phyloP scores from a whole-genome alignment of 2,888 invertebrate species.

The Chaetogeoica ovagalla region DNA sequence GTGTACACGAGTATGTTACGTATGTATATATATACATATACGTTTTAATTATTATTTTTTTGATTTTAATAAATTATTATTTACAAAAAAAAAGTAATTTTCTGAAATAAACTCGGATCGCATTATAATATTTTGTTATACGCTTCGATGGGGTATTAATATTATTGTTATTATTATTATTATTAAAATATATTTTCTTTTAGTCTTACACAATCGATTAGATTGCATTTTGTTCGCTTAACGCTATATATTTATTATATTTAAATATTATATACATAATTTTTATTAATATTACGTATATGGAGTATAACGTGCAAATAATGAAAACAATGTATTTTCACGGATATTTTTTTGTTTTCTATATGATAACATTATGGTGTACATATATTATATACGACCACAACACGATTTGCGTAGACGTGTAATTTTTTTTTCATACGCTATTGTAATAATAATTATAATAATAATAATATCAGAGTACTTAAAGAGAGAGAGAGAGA shows the following conservation, averaged over 20 bases:
- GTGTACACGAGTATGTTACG: constrained; percentile 14
- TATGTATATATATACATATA: not conserved
- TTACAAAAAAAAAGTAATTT: constrained; percentile 42
- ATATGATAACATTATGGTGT: too few relatives aligned
- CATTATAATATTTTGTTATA: constrained; percentile 37
- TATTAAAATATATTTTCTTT: constrained; percentile 20
- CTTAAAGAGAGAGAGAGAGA: too few relatives aligned
- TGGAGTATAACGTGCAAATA: constrained; percentile 42
- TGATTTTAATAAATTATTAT: constrained; percentile 43
- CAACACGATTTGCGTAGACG: too few relatives aligned
- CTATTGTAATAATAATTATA: too few relatives aligned
- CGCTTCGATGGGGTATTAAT: constrained; percentile 49
- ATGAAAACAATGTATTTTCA: constrained; percentile 51
- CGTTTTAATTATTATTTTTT: constrained; percentile 28
- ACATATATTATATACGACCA: too few relatives aligned
- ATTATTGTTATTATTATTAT: not conserved
- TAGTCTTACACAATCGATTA: constrained; percentile 51
- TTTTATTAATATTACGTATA: constrained; percentile 13
- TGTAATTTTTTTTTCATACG: too few relatives aligned
- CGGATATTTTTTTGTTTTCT: constrained; percentile 16
- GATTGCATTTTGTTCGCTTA: constrained; percentile 53
- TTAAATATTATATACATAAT: constrained; percentile 3
- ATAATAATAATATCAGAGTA: too few relatives aligned
- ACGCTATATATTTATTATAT: constrained; percentile 36
- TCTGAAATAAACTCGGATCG: constrained; percentile 46